phyloP scores from a whole-genome alignment of 2,888 invertebrate species.

The Pammene fasciana region DNA sequence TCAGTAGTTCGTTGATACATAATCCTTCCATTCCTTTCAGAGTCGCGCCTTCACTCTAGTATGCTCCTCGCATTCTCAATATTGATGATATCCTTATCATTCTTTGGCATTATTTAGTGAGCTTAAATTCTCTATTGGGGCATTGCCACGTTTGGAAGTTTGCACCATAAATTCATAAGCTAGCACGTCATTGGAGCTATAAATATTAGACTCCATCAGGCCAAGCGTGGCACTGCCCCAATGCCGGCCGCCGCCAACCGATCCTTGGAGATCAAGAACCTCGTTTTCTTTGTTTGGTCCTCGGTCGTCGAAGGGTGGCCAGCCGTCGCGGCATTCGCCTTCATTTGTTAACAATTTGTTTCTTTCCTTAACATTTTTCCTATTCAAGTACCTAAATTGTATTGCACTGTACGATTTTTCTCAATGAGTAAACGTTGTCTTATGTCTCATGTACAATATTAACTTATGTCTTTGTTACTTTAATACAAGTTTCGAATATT shows the following conservation, averaged over 20 bases:
- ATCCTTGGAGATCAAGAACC: not conserved
- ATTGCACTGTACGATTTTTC: constrained; percentile 69
- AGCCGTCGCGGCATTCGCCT: constrained; percentile 9
- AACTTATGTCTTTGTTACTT: constrained; percentile 56
- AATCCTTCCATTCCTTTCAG: constrained; percentile 65
- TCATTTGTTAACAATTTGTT: constrained; percentile 33
- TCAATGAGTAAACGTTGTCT: constrained; percentile 48
- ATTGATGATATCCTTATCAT: constrained; percentile 67
- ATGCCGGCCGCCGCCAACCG: constrained; percentile 8
- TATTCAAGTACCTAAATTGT: constrained; percentile 57
- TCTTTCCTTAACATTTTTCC: constrained; percentile 45
- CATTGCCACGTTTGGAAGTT: constrained; percentile 22
- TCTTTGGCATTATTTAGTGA: constrained; percentile 83
- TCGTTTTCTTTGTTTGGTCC: not conserved
- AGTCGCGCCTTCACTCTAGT: constrained; percentile 61
- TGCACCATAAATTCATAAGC: constrained; percentile 20
- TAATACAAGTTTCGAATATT: constrained; percentile 49
- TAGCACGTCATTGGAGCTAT: not conserved
- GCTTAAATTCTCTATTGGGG: constrained; percentile 63
- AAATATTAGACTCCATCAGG: not conserved
- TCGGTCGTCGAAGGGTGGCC: not conserved
- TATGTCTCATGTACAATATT: constrained; percentile 50
- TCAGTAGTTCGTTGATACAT: constrained; percentile 56
- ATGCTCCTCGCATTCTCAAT: constrained; percentile 64
- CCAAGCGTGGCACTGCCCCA: constrained; percentile 12